Conservation (phyloP, 1,140 invertebrate genomes). For the Drosophila littoralis region DNA sequence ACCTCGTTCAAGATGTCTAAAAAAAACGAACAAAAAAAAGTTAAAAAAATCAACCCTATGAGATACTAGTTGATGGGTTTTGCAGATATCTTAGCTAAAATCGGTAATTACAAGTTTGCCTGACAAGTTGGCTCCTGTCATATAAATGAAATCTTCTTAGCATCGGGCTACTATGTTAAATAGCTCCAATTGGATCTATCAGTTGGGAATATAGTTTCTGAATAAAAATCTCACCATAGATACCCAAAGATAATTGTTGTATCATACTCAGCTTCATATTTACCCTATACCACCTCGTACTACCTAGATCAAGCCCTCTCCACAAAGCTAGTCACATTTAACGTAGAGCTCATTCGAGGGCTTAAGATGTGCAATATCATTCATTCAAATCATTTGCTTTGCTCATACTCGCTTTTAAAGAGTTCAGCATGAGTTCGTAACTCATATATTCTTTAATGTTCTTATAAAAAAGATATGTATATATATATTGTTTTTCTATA, state of each 20-base stretch:
- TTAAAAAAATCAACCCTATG: too few species aligned
- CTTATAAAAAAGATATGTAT: constrained; percentile 29
- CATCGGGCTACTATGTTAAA: too few species aligned
- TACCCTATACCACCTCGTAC: background rate
- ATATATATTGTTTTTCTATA: constrained; percentile 15
- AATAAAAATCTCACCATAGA: too few species aligned
- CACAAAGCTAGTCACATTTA: background rate
- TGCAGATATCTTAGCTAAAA: too few species aligned
- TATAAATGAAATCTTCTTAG: too few species aligned
- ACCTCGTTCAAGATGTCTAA: too few species aligned
- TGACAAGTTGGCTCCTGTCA: too few species aligned
- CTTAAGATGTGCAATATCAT: constrained; percentile 1
- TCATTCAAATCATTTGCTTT: constrained; percentile 52
- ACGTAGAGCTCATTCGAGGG: background rate
- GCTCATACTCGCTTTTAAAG: constrained; percentile 34
- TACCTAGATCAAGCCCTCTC: background rate
- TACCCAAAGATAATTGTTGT: background rate
- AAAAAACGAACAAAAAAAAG: too few species aligned
- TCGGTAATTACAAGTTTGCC: too few species aligned
- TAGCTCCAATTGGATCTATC: too few species aligned
- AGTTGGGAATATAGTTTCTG: too few species aligned
- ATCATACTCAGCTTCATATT: background rate
- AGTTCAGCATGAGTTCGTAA: constrained; percentile 61
- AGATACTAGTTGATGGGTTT: too few species aligned
- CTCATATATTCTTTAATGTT: constrained; percentile 18